A percentile compares a stretch with the other conserved stretches of the same genome.
Evolutionary conservation across 2,888 invertebrate species (phyloP).

Genomic region (Bibio marci): DNA sequence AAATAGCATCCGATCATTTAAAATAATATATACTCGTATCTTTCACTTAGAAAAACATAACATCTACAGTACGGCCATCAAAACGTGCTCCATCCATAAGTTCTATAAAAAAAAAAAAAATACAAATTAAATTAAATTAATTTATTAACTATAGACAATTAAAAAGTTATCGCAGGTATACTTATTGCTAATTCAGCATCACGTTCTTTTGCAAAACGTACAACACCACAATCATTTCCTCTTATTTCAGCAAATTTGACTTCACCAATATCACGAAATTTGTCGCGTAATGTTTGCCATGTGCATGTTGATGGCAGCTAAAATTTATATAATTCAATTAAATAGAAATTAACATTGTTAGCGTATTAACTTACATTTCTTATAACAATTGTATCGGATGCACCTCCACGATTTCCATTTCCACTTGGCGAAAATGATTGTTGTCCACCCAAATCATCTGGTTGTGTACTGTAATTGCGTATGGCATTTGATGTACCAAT

Average conservation of each 20-base stretch:
- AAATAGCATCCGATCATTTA: no score
- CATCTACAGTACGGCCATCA: conserved; percentile 79
- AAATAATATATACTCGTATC: no score
- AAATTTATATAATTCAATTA: no score
- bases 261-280: conserved; percentile 84
- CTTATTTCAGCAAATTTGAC: conserved; percentile 90
- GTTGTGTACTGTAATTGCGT: no score
- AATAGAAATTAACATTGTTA: conserved; percentile 4
- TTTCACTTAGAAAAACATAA: conserved; percentile 50
- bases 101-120: no score
- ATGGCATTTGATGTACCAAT: no score
- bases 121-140: no score
- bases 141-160: no score
- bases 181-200: conserved; percentile 86
- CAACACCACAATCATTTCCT: conserved; percentile 72
- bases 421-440: no score
- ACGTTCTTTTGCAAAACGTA: conserved; percentile 74
- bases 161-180: no score
- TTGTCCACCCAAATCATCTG: no score
- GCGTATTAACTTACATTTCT: conserved; percentile 41
- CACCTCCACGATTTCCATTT: not conserved
- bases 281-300: conserved; percentile 85
- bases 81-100: conserved; percentile 80
- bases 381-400: conserved; percentile 45
- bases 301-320: conserved; percentile 81